phyloP scores from a whole-genome alignment of 2,888 invertebrate species.

The Cosmopolites sordidus region DNA sequence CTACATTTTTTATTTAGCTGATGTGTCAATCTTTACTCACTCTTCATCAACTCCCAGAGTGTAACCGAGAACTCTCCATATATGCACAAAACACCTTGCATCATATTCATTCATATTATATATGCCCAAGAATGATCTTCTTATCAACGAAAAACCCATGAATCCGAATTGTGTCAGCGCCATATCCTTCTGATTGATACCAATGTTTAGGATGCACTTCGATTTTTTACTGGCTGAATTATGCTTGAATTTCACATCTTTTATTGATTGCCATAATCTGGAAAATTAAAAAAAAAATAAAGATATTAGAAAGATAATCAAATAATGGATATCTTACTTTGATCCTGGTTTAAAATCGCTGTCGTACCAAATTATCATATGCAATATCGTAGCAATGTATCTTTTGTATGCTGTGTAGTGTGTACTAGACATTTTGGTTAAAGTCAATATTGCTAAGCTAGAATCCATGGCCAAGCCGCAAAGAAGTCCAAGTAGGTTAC shows the following conservation, averaged over 20 bases:
- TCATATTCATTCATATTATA: conserved; percentile 56
- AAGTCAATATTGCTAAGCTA: conserved; percentile 64
- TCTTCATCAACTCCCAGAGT: conserved; percentile 78
- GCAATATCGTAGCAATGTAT: conserved; percentile 73
- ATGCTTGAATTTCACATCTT: conserved; percentile 64
- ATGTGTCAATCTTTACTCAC: too few relatives aligned
- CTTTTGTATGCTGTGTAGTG: conserved; percentile 64
- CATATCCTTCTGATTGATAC: conserved; percentile 78
- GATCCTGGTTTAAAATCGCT: conserved; percentile 60
- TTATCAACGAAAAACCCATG: conserved; percentile 67
- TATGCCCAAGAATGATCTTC: conserved; percentile 64
- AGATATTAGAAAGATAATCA: too few relatives aligned
- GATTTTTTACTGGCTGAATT: conserved; percentile 57
- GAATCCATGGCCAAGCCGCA: conserved; percentile 70
- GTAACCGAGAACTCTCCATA: conserved; percentile 79
- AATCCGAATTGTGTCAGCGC: conserved; percentile 85
- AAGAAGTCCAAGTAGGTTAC: conserved; percentile 72
- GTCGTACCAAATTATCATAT: conserved; percentile 74
- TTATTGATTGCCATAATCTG: conserved; percentile 67
- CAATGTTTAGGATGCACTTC: conserved; percentile 49
- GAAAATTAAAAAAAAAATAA: conserved; percentile 17
- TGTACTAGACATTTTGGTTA: conserved; percentile 67
- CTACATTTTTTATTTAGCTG: too few relatives aligned
- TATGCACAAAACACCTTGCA: conserved; percentile 70
- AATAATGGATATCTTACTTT: conserved; percentile 43